Evolutionary conservation across 2,113 vertebrate genomes (phyloP), one percentile per base, ranked within the genome.

Genomic region (Jacana jacana): DNA sequence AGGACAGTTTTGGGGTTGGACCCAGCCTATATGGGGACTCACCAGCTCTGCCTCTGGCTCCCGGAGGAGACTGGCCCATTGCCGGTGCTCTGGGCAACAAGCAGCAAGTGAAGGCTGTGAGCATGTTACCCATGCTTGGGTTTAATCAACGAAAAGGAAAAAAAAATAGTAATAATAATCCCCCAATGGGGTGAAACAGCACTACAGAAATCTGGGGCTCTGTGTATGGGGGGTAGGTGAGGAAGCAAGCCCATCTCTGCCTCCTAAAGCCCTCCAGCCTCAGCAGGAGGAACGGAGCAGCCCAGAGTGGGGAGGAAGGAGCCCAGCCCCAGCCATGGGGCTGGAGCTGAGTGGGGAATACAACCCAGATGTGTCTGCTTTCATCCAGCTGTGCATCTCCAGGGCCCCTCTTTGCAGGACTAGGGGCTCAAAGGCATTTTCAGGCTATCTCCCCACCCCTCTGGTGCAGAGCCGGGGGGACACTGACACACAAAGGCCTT

Each of bases 11-110:
- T 27, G 44, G 81, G 66, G 44, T 11, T 40, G 54, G 39, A 20
- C 20, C 44, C 2, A 1, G 44, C 27, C 52, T 0, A 0, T 15
- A 23, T 23, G 1, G 10, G 3, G 49, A 48, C 39, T 48, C 6
- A 2, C 16, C 1, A 1, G 18, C 57, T 63, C 75, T 79, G 65
- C 55, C 28, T 2, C 4, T 18, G 11, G 65, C 49, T 48, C 1
- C 3, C 10, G 63, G 71, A 55, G 30, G 30, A 61, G 33, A 39
- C 13, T 1, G 35, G 37, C 25, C 14, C 24, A 4, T 49, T 3
- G n/a, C 48, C 5, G 5, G 31, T 27, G 37, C 42, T 28, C 40
- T 10, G 54, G 22, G 39, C 24, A 77, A 8, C 19, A 4, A 27
- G 63, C n/a, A 55, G 39, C 44, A 15, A 31, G n/a, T 0, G 13